Conservation (phyloP, 2,113 vertebrate species). For the cat (Felis catus) region F.catus_Fca126_mat1.0 CM031420.1:88774001-88774500, state of each 20-base stretch:
- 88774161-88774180: background rate
- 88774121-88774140: background rate
- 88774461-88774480: background rate
- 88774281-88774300: background rate
- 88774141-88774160: background rate
- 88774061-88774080: background rate
- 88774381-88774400: background rate
- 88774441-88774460: constrained; percentile 34
- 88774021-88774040: background rate
- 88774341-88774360: background rate
- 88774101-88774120: background rate
- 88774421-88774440: constrained; percentile 36
- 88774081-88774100: background rate
- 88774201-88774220: background rate
- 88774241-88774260: background rate
- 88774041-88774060: background rate
- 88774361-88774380: background rate
- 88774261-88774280: background rate
- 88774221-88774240: background rate
- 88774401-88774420: background rate
- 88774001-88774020: background rate
- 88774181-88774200: background rate
- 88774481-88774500: background rate
- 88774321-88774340: background rate
- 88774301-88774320: background rate